These are phyloP conservation scores for Hippocampus comes DNA, from an alignment of 2,113 vertebrate genomes.

Conservation along the genomic window DNA sequence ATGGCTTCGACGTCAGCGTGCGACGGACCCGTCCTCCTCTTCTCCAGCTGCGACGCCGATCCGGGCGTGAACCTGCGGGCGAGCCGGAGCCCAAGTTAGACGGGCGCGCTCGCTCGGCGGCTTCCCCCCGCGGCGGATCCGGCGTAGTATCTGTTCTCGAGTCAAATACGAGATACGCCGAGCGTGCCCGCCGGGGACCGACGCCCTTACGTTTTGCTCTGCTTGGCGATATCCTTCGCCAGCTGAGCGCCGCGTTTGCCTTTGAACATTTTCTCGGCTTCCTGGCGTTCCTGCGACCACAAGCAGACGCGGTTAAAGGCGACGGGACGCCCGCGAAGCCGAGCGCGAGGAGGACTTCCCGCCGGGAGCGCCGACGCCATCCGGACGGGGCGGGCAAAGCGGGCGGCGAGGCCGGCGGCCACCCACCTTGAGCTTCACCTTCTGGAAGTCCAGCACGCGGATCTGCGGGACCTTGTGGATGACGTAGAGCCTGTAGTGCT, in stretches of 20 bases:
- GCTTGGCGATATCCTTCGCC: slow-evolving; percentile 99
- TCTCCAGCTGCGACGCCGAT: slow-evolving; percentile 83
- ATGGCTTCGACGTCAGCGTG: slow-evolving; percentile 93
- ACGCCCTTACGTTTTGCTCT: slow-evolving; percentile 98
- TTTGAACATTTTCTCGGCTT: slow-evolving; percentile 99
- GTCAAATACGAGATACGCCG: slow-evolving; percentile 86
- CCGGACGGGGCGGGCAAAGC: neutral
- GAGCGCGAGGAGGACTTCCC: neutral
- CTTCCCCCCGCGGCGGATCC: slow-evolving; percentile 79
- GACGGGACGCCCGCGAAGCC: slow-evolving; percentile 23
- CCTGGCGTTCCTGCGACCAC: slow-evolving; percentile 94
- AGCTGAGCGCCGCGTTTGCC: slow-evolving; percentile 99
- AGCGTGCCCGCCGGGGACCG: slow-evolving; percentile 71
- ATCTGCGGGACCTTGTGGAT: slow-evolving; percentile 94
- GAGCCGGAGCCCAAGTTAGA: slow-evolving; percentile 25
- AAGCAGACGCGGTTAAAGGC: slow-evolving; percentile 83
- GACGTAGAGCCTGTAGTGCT: slow-evolving; percentile 95
- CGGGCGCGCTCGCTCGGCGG: neutral
- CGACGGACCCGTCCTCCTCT: slow-evolving; percentile 86
- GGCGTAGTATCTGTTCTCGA: slow-evolving; percentile 88
- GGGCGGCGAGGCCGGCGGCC: no score
- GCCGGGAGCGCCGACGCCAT: neutral
- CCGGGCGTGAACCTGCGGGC: slow-evolving; percentile 87
- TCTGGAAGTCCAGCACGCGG: slow-evolving; percentile 95
- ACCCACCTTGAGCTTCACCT: slow-evolving; percentile 92